Conservation (phyloP, 1,140 invertebrate genomes). For the Dreissena polymorpha region DNA sequence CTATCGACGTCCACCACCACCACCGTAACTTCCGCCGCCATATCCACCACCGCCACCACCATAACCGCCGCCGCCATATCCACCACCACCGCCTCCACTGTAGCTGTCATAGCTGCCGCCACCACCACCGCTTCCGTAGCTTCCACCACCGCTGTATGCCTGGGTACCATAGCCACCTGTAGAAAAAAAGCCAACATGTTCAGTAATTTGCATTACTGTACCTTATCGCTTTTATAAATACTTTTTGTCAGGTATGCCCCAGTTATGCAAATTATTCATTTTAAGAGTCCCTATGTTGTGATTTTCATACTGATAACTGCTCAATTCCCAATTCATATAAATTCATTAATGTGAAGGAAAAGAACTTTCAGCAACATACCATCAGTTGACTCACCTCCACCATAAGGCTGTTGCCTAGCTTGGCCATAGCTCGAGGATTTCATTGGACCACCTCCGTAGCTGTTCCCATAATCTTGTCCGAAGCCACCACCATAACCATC, state of each 20-base stretch:
- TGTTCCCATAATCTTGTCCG: conserved; percentile 61
- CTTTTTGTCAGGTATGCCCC: too few species aligned
- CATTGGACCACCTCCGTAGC: conserved; percentile 63
- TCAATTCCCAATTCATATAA: too few species aligned
- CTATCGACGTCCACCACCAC: conserved; percentile 39
- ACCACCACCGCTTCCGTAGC: conserved; percentile 47
- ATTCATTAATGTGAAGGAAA: too few species aligned
- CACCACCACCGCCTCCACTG: conserved; percentile 33
- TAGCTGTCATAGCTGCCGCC: conserved; percentile 19
- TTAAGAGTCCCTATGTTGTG: too few species aligned
- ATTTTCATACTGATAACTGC: too few species aligned
- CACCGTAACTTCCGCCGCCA: conserved; percentile 41
- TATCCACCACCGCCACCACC: conserved; percentile 14
- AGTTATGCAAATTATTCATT: too few species aligned
- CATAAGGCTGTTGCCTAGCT: conserved; percentile 59
- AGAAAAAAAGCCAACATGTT: not conserved
- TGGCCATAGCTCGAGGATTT: conserved; percentile 57
- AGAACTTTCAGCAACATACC: conserved; percentile 19
- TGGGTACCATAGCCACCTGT: conserved; percentile 19
- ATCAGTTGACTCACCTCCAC: conserved; percentile 51
- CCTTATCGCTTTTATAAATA: too few species aligned
- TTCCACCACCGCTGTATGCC: conserved; percentile 12
- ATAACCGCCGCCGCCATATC: conserved; percentile 30
- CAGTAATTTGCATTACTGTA: too few species aligned
- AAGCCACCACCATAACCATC: conserved; percentile 56